A percentile compares a stretch with the other conserved stretches of the same genome.
Evolutionary conservation across 2,797 vertebrate genomes (phyloP).

Genomic region (Acanthurus tractus): DNA sequence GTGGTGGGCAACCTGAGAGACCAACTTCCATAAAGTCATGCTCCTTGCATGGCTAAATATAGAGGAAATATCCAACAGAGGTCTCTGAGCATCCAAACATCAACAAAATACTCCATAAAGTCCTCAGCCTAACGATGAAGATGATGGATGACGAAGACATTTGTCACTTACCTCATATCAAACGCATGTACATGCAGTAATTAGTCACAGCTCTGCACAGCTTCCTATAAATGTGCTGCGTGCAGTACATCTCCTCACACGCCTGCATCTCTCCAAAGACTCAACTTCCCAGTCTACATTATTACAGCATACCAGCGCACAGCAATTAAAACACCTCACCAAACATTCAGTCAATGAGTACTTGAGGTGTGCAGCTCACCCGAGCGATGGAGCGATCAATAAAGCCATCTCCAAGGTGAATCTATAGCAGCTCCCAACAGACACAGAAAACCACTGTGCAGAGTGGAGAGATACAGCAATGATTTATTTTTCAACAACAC

Average conservation of each 20-base stretch:
- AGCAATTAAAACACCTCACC: slow-evolving; percentile 63
- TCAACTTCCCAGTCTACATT: slow-evolving; percentile 38
- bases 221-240: neutral
- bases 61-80: neutral
- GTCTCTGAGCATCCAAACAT: neutral
- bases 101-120: neutral
- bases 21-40: neutral
- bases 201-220: neutral
- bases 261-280: slow-evolving; percentile 25
- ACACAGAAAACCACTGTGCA: slow-evolving; percentile 20
- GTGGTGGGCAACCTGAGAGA: neutral
- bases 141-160: neutral
- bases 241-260: slow-evolving; percentile 25
- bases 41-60: neutral
- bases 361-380: slow-evolving; percentile 38
- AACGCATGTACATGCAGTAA: neutral
- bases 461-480: slow-evolving; percentile 1
- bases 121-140: neutral
- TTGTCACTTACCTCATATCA: neutral
- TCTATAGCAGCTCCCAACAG: slow-evolving; percentile 53
- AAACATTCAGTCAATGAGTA: slow-evolving; percentile 58
- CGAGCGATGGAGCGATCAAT: slow-evolving; percentile 58
- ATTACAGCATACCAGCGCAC: slow-evolving; percentile 22
- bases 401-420: slow-evolving; percentile 65
- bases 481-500: slow-evolving; percentile 8